phyloP scores from a whole-genome alignment of 1,140 invertebrate genomes.

The Drosophila albomicans region DNA sequence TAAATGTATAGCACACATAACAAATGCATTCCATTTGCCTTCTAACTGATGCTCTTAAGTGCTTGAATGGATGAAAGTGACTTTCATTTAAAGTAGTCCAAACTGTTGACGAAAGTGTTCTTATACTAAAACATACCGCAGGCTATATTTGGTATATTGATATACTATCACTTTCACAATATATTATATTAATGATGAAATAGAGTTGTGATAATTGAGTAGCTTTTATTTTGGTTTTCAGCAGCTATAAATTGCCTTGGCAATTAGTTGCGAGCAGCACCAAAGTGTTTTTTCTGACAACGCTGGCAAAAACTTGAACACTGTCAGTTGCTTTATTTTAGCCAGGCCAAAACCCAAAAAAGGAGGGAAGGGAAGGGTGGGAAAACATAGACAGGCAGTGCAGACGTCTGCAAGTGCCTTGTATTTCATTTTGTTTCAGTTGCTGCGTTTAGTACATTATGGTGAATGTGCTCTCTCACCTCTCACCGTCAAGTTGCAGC shows the following conservation, averaged over 20 bases:
- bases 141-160: too few relatives aligned
- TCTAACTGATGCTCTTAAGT: neutral
- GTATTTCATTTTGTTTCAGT: slow-evolving; percentile 48
- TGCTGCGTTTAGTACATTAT: slow-evolving; percentile 68
- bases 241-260: neutral
- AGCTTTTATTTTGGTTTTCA: too few relatives aligned
- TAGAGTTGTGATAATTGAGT: too few relatives aligned
- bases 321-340: slow-evolving; percentile 34
- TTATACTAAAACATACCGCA: neutral
- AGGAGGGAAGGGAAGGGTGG: neutral
- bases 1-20: neutral
- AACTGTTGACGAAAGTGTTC: slow-evolving; percentile 60
- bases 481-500: neutral
- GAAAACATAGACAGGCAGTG: neutral
- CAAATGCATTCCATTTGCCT: neutral
- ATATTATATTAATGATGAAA: too few relatives aligned
- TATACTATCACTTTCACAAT: too few relatives aligned
- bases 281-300: neutral
- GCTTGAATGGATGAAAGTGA: neutral
- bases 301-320: slow-evolving; percentile 57
- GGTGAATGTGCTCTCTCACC: slow-evolving; percentile 11
- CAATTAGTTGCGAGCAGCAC: slow-evolving; percentile 1
- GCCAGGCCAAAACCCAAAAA: neutral
- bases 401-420: slow-evolving; percentile 32
- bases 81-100: neutral